Evolutionary conservation across 2,113 vertebrate genomes (phyloP), one percentile per base, ranked within the genome.

Genomic region (Mesitornis unicolor): DNA sequence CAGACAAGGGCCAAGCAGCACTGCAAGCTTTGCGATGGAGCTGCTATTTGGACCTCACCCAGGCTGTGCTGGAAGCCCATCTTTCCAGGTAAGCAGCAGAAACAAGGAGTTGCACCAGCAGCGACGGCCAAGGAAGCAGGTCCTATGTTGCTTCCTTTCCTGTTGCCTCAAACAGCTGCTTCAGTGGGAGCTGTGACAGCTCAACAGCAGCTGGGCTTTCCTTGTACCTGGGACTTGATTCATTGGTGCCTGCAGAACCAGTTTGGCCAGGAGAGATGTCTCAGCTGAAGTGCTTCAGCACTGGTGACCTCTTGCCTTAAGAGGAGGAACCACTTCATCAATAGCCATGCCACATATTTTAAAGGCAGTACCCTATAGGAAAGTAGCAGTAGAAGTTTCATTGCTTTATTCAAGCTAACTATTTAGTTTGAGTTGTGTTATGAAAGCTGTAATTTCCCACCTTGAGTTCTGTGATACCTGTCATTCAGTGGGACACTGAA

Each of bases 111-210:
- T 26, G 8, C 10, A 36, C 7, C 20, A 16, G 40, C 21, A 6
- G 26, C 31, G 70, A 50, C 60, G 31, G 33, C 74, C 45, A 47
- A 57, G 42, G 36, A 24, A 65, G 64, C 51, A 48, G 70, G 31
- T 86, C 26, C 43, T 1, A 1, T 7, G 4, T 51, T 0, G 0
- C 43, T 47, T 15, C 40, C 15, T 42, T 36, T 59, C 40, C 51
- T 31, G 9, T 68, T 80, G n/a, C 50, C 56, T 38, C 24, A 50
- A 73, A 29, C 10, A 8, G 15, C 26, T 20, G 11, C n/a, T 33
- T 64, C 18, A 19, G 26, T 31, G 16, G 15, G 35, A 70, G 36
- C 71, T 74, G 18, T 33, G 65, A 19, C 60, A 11, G 21, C 1
- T n/a, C n/a, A 5, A 29, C n/a, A n/a, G 53, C 14, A n/a, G 22